Conservation (phyloP, 2,113 vertebrate genomes). For the Propithecus coquereli region DNA sequence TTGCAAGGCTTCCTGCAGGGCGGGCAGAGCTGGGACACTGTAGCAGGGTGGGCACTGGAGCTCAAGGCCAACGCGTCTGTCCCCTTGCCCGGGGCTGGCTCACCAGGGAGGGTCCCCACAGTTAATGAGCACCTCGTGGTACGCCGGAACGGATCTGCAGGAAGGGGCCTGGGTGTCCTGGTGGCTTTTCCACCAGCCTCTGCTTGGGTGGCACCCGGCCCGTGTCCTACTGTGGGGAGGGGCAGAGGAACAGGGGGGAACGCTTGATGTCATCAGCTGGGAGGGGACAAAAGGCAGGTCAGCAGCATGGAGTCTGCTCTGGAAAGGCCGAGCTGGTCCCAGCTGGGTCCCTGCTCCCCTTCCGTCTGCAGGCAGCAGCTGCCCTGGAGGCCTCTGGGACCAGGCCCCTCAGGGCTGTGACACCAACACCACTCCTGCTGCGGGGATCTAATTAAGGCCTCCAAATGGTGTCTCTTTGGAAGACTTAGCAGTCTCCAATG, state of each 20-base stretch:
- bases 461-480: neutral
- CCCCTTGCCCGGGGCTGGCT: no score
- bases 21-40: rapidly evolving
- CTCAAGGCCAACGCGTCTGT: no score
- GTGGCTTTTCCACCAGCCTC: neutral
- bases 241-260: neutral
- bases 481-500: neutral
- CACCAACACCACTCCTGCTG: rapidly evolving
- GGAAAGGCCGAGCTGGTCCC: neutral
- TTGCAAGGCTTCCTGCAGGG: neutral
- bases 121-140: rapidly evolving
- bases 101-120: neutral
- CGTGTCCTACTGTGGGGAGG: rapidly evolving
- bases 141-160: neutral
- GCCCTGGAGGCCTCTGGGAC: neutral
- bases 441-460: neutral
- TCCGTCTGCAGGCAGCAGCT: neutral
- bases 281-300: neutral
- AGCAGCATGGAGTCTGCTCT: no score
- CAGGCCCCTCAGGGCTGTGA: neutral
- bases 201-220: neutral
- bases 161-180: rapidly evolving
- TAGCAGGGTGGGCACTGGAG: neutral
- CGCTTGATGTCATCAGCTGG: rapidly evolving
- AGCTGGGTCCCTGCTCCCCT: neutral